These are phyloP conservation scores for Pterocles burchelli DNA, from an alignment of 2,113 vertebrate genomes.

Conservation along the genomic window DNA sequence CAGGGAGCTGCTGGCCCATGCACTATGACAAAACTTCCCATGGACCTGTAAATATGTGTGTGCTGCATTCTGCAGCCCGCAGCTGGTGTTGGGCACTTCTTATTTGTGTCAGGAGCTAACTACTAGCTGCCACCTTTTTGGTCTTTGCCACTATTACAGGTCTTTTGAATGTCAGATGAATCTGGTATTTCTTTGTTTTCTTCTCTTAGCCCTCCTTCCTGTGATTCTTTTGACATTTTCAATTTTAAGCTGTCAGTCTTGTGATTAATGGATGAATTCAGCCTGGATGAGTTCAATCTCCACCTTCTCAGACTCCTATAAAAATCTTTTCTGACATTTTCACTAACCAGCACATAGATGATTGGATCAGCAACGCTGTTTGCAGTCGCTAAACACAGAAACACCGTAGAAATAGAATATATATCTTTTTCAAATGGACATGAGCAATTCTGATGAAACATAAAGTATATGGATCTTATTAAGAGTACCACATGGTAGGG, in stretches of 20 bases:
- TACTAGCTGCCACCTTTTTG: neutral
- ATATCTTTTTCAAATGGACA: slow-evolving; percentile 73
- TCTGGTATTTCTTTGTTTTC: neutral
- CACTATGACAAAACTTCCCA: neutral
- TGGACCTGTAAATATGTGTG: neutral
- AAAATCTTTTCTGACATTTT: slow-evolving; percentile 79
- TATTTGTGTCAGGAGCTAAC: neutral
- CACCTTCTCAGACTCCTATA: slow-evolving; percentile 17
- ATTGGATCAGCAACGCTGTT: slow-evolving; percentile 85
- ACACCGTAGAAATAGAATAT: slow-evolving; percentile 72
- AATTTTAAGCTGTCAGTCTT: slow-evolving; percentile 7
- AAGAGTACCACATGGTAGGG: slow-evolving; percentile 87
- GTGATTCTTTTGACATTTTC: slow-evolving; percentile 24
- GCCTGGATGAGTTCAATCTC: neutral
- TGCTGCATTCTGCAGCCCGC: neutral
- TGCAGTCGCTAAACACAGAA: slow-evolving; percentile 82
- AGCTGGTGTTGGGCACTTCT: neutral
- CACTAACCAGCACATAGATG: slow-evolving; percentile 83
- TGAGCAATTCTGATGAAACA: neutral
- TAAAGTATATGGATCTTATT: slow-evolving; percentile 67
- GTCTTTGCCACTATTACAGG: neutral
- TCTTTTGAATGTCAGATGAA: neutral
- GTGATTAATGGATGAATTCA: neutral
- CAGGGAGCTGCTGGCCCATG: neutral
- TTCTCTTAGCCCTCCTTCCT: neutral